A percentile compares a stretch with the other conserved stretches of the same genome.
Evolutionary conservation across 92 coral and sea anemone genomes (phyloP).

Genomic region (Chrysogorgia sp.): DNA sequence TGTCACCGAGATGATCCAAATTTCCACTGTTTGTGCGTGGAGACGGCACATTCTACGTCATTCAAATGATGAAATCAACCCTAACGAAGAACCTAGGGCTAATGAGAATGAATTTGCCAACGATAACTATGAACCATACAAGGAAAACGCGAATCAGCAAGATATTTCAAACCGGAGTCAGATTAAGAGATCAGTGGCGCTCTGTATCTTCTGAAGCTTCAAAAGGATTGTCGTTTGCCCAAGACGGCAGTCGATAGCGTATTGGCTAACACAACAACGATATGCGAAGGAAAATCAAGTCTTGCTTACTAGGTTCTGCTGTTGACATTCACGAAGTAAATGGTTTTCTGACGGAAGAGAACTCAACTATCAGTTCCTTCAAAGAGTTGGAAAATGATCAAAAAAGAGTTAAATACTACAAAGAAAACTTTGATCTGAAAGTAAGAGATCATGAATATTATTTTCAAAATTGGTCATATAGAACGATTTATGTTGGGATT

Average conservation of each 20-base stretch:
- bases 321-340: not conserved
- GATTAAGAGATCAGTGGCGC: too few species aligned
- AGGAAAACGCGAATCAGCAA: not conserved
- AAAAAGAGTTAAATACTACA: too few species aligned
- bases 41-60: conserved; percentile 2
- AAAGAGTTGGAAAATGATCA: too few species aligned
- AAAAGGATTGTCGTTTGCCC: too few species aligned
- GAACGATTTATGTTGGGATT: too few species aligned
- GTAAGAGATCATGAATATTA: not conserved
- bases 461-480: not conserved
- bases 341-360: not conserved
- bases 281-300: not conserved
- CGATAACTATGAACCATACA: not conserved
- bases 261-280: too few species aligned
- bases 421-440: too few species aligned
- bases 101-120: not conserved
- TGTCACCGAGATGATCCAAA: conserved; percentile 16
- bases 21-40: conserved; percentile 33
- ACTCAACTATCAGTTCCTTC: too few species aligned
- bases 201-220: too few species aligned
- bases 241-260: too few species aligned
- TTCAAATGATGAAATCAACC: not conserved
- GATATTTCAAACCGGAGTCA: too few species aligned
- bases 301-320: not conserved
- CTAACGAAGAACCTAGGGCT: not conserved